Evolutionary conservation across 2,113 vertebrate genomes (phyloP), one percentile per base, ranked within the genome.

Genomic region (Otolemur garnettii): DNA sequence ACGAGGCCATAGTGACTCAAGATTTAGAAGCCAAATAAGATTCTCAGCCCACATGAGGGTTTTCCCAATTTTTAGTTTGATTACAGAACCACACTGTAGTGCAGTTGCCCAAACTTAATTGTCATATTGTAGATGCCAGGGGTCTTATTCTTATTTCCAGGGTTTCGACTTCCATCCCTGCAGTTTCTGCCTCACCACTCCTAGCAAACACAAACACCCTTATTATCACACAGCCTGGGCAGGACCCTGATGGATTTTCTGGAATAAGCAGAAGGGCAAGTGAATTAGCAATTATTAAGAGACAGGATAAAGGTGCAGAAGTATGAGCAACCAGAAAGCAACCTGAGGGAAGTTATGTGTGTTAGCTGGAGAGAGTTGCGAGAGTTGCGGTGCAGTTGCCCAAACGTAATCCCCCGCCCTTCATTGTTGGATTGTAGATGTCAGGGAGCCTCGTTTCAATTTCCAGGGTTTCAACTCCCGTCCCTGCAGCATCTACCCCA

Each of bases 61-160:
- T 87, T 60, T 62, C 30, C 22, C 45, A 62, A 5, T 42, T 45
- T 94, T 69, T 53, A 38, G 53, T 28, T 59, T 57, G 33, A 35
- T 85, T 50, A 55, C 0, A 0, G 64, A 92, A 50, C n/a, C 17
- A 53, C 30, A 53, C 22, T 38, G 38, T 38, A 38, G 38, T 38
- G 38, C 38, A 38, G 38, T 38, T 38, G 38, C 38, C 38, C 38
- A 38, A 38, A 38, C 38, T 53, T 18, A 66, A 3, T 66, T 75
- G 33, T 81, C 35, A 62, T 72, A 59, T 69, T 66, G 59, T 12
- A 3, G 17, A 66, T 50, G 24, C 45, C 1, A 21, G 38, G 35
- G 81, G 1, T n/a, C 55, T 97, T 35, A 21, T 79, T 93, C 57
- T 86, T 60, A 68, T 77, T 38, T 93, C 24, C 79, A 87, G 30